Conservation (phyloP, 2,888 invertebrate genomes). For the Cephus pygmeus region DNA sequence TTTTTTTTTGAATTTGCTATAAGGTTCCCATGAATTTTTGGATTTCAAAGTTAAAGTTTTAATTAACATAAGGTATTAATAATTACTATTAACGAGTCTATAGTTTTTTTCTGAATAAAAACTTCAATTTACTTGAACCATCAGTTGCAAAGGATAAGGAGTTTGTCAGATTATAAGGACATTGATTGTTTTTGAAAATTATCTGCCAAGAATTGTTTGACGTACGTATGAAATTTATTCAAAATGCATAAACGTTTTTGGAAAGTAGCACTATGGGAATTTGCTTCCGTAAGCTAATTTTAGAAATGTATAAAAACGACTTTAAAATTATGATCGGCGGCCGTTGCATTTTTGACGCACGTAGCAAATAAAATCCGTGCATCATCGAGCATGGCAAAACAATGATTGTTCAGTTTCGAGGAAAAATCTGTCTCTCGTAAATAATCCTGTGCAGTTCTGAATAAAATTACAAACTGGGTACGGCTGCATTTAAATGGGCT, state of each 20-base stretch:
- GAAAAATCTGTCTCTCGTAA: background rate
- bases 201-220: background rate
- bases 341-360: background rate
- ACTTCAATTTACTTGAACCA: too few species aligned
- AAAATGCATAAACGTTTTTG: background rate
- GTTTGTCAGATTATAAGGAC: too few species aligned
- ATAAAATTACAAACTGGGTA: background rate
- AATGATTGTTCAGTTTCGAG: background rate
- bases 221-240: background rate
- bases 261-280: background rate
- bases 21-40: too few species aligned
- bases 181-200: background rate
- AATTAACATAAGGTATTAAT: too few species aligned
- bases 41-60: too few species aligned
- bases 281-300: background rate
- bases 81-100: too few species aligned
- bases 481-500: slow-evolving; percentile 3
- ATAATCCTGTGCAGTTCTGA: background rate
- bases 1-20: too few species aligned
- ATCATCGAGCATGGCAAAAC: background rate
- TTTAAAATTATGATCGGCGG: background rate
- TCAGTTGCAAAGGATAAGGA: too few species aligned
- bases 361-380: background rate
- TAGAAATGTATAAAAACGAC: background rate
- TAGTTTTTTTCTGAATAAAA: too few species aligned